Evolutionary conservation across 2,113 vertebrate species (phyloP), one percentile per base, ranked within the genome.

Genomic region (Hippocampus barbouri): DNA sequence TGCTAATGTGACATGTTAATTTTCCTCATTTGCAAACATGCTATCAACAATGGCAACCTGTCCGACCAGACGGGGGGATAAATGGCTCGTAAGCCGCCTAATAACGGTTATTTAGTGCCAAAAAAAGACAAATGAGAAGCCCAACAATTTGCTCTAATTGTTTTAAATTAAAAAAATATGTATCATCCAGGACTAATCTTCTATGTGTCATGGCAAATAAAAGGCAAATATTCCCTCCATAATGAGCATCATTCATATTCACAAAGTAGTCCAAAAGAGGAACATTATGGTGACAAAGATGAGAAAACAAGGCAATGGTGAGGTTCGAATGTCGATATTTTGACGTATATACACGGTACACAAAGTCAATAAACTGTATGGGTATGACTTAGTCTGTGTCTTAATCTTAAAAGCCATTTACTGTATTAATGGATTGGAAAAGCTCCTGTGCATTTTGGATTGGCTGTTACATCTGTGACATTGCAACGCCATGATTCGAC

Each of bases 111-210:
- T 82, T 82, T 81, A 47, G 14, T 60, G 49, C 74, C 67, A 43
- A 65, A 57, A 76, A 57, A 79, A 76, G 78, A 65, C 68, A 79
- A 71, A 75, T 70, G 21, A 38, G 6, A 15, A 73, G 70, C 71
- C 66, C 80, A 75, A 84, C 69, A 76, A 80, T 69, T 66, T 47
- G 56, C 71, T 85, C 71, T 73, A 80, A 82, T 74, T 79, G 69
- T 76, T 79, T 79, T 83, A 38, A 63, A 69, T 79, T 43, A 70
- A 57, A 86, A 86, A 57, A 85, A 38, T 6, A 38, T 38, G 4
- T 75, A 69, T 60, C 65, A 74, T 66, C 75, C 47, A 70, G 69
- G 62, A 51, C 66, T 78, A 82, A 86, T 85, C 80, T 68, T 75
- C 51, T 53, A 11, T 8, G 68, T 71, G 49, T 23, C 75, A 74